A percentile compares a stretch with the other conserved stretches of the same genome.
Conservation (phyloP, 1,140 invertebrate species). For the Zaprionus camerounensis region DNA sequence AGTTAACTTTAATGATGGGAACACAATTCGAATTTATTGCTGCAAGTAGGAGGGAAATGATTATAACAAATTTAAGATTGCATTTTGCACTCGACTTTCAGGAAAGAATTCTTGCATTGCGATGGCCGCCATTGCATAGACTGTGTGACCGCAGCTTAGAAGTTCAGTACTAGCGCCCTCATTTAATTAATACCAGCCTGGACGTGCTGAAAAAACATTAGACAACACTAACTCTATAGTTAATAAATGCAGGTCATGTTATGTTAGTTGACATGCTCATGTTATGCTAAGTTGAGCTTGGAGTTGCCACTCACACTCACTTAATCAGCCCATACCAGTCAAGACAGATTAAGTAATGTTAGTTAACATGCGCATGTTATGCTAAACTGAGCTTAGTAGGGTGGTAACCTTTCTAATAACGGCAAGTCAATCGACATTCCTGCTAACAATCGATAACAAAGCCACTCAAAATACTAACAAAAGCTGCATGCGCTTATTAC, state of each 20-base stretch:
- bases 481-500: neutral
- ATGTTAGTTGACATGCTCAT: neutral
- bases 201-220: neutral
- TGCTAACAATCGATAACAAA: neutral
- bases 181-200: neutral
- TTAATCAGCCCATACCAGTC: neutral
- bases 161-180: neutral
- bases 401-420: neutral
- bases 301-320: neutral
- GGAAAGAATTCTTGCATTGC: neutral
- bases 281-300: neutral
- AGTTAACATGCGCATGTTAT: neutral
- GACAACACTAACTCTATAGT: neutral
- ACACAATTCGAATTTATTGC: slow-evolving; percentile 4
- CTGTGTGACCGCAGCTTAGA: slow-evolving; percentile 1
- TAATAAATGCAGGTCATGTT: neutral
- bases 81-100: neutral
- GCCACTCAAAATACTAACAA: neutral
- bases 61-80: neutral
- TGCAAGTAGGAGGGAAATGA: neutral
- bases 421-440: neutral
- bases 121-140: neutral
- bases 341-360: neutral
- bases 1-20: slow-evolving; percentile 10
- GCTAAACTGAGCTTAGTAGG: neutral